Evolutionary conservation across 2,888 invertebrate species (phyloP).

Genomic region (Caenorhabditis panamensis): DNA sequence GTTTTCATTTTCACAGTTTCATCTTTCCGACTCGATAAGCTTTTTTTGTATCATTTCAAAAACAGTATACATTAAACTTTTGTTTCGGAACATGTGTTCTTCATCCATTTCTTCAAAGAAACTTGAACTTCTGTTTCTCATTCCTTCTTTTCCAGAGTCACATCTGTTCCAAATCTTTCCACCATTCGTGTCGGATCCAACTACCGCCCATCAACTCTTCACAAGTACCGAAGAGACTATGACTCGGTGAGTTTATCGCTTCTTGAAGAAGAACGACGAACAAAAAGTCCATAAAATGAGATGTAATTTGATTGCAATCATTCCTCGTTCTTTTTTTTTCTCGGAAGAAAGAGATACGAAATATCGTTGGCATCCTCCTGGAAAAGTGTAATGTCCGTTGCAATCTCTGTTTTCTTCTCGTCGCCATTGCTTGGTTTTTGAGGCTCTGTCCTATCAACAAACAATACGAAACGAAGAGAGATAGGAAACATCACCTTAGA

Average conservation of each 20-base stretch:
- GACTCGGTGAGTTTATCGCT: constrained; percentile 67
- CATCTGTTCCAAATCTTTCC: constrained; percentile 78
- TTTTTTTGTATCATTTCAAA: too few relatives aligned
- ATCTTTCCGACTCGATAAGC: too few relatives aligned
- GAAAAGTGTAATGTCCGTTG: constrained; percentile 58
- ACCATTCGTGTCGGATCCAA: constrained; percentile 71
- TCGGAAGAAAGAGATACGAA: constrained; percentile 33
- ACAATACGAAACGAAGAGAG: constrained; percentile 36
- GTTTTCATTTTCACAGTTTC: too few relatives aligned
- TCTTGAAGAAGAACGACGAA: not conserved
- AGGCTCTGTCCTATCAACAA: constrained; percentile 44
- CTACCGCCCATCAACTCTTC: constrained; percentile 76
- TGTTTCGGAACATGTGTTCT: too few relatives aligned
- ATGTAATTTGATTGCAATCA: constrained; percentile 10
- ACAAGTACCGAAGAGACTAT: constrained; percentile 76
- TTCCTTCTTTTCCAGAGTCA: constrained; percentile 72
- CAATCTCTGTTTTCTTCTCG: constrained; percentile 36
- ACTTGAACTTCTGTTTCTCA: not conserved
- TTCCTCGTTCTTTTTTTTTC: constrained; percentile 22
- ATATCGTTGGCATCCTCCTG: constrained; percentile 30
- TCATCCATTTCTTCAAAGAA: not conserved
- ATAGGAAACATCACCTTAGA: constrained; percentile 16
- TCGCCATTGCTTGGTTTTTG: constrained; percentile 46
- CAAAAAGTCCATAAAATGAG: constrained; percentile 1
- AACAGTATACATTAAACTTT: too few relatives aligned